Percentiles rank a stretch among this genome's conserved stretches.
Conservation (phyloP, 2,888 invertebrate species). For the Drosophila demipolita region DNA sequence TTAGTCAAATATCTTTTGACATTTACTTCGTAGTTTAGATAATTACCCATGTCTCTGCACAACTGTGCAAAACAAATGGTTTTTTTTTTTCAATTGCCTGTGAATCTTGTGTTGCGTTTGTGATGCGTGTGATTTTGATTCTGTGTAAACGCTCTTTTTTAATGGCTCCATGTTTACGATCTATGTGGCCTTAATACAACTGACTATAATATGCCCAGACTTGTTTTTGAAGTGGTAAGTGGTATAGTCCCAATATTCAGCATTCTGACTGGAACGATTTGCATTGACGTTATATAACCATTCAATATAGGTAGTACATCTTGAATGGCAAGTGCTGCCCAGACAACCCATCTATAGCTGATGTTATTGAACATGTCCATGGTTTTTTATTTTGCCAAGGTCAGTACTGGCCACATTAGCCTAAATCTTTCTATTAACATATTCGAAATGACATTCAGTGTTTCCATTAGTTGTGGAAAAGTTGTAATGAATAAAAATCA, state of each 20-base stretch:
- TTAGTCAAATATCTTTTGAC: rapidly evolving
- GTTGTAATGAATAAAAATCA: background rate
- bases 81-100: no score
- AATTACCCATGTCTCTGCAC: no score
- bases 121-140: no score
- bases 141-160: constrained; percentile 46
- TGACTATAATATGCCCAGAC: constrained; percentile 83
- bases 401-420: constrained; percentile 88
- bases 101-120: no score
- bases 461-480: constrained; percentile 86
- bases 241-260: no score
- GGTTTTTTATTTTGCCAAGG: no score
- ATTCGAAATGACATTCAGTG: constrained; percentile 89
- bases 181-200: constrained; percentile 83
- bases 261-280: constrained; percentile 53
- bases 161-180: constrained; percentile 80
- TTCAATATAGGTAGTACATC: no score
- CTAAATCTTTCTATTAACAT: constrained; percentile 88
- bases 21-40: constrained; percentile 52
- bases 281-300: constrained; percentile 63
- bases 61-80: no score
- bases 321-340: no score
- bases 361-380: no score
- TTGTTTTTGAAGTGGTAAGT: constrained; percentile 76
- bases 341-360: no score